Conservation (phyloP, 2,113 vertebrate genomes). For the Garra rufa region DNA sequence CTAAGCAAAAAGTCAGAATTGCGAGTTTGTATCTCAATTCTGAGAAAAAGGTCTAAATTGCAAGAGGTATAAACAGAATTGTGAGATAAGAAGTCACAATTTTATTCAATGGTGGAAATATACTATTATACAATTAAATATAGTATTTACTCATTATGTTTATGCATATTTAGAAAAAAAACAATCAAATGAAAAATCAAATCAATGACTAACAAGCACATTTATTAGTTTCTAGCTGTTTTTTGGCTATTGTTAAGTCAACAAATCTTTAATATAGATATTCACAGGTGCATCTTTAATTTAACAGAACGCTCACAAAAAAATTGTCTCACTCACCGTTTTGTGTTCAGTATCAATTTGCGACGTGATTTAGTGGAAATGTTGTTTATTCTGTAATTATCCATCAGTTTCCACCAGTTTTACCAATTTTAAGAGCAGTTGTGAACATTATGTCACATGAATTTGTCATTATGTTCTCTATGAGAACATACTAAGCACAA, state of each 20-base stretch:
- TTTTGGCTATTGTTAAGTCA: neutral
- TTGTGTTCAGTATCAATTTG: neutral
- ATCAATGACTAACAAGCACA: neutral
- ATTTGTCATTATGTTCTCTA: neutral
- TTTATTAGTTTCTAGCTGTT: neutral
- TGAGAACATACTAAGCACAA: neutral
- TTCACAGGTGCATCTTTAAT: neutral
- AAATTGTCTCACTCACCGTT: neutral
- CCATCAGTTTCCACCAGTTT: neutral
- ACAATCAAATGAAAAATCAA: too few species aligned
- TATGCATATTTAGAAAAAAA: neutral
- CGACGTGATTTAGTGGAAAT: neutral
- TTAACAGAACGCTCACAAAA: neutral
- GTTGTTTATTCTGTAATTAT: neutral
- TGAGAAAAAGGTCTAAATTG: too few species aligned
- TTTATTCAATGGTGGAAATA: neutral
- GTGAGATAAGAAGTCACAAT: too few species aligned
- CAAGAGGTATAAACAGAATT: too few species aligned
- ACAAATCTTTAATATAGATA: neutral
- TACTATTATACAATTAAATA: neutral
- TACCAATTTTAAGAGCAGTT: neutral
- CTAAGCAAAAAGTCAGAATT: too few species aligned
- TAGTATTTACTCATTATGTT: neutral
- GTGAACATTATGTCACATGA: neutral
- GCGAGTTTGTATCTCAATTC: too few species aligned